Evolutionary conservation across 2,797 vertebrate genomes (phyloP), one percentile per base, ranked within the genome.

Genomic region (Hyperoplus immaculatus): DNA sequence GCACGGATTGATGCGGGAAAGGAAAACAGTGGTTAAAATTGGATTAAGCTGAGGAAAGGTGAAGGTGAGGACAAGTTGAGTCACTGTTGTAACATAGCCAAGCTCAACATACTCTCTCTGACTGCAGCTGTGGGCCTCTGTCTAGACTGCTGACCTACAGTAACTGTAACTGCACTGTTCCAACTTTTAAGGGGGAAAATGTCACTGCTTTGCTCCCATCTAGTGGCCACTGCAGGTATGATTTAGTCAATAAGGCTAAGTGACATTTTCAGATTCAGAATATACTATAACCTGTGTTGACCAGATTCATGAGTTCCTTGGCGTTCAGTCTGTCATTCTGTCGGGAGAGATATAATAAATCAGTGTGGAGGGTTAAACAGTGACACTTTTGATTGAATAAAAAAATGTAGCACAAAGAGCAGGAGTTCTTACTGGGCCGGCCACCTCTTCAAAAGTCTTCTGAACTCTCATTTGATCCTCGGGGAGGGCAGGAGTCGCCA

Each of bases 301-400:
- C 69, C 68, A 96, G 85, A 69, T 88, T 87, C 92, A 90, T 93
- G 61, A 95, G 75, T 54, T 94, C 87, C 81, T 91, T 84, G 21
- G 88, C 85, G 9, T 92, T 84, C 78, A 96, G 78, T 58, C 70
- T 92, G 83, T 94, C 89, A 80, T 95, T 93, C 95, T 96, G 84
- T 0, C 3, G 0, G 11, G 16, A 8, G 13, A 81, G 11, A 86
- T 13, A 84, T 8, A 88, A 38, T 4, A 69, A 43, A 51, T 21
- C 0, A 5, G 8, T 72, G 49, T 56, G 8, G 16, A 11, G 12
- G 14, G 29, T 47, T 50, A 38, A 6, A 36, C 1, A 4, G 51
- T 73, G 59, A 65, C 39, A 54, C 11, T 41, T 67, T 64, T 8
- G 29, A 8, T 47, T 4, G 36, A 5, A 12, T 61, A 13, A 21